Base-by-base conservation (phyloP, 2,888 invertebrate species). In the Papilio gigon region DNA sequence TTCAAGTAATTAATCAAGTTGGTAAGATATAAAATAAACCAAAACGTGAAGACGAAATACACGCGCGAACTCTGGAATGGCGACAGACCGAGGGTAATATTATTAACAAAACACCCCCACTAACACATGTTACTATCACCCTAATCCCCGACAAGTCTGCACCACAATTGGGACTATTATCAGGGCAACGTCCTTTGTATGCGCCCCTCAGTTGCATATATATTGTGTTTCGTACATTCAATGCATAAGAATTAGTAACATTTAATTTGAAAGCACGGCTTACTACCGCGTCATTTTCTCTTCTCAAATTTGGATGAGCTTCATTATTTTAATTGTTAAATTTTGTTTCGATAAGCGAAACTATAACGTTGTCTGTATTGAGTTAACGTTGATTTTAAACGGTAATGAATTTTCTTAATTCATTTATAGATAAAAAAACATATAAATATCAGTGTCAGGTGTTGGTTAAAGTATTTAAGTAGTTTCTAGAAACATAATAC, bases 111-210 rank as follows among this genome's bases (percentile, higher is more conserved):
- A 68, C 68, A 68, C 68, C 68, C 68, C 59, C 59, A 64, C 58
- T 65, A 69, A 69, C 65, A 69, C 65, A 69, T 69, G 65, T 69
- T 69, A 42, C 68, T 40, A 35, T 53, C 53, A 30, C 65, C 53
- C 42, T 69, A 69, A 69, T 69, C 69, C 69, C 56, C 17, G 65
- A 53, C 61, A 61, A 64, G 69, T 44, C 67, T 67, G 61, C 65
- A 27, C 69, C 69, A 69, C 69, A 69, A 69, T 65, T 69, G 69
- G 69, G 56, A 65, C 60, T 65, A 69, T 69, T 69, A 69, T 69
- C 69, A 42, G 69, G 47, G 53, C 68, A 65, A 53, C 53, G 61
- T 65, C 60, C 69, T 69, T 69, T 69, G 69, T 69, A n/a, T n/a
- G 37, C 61, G 53, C 65, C 69, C 69, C 65, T 58, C 65, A 35